phyloP scores from a whole-genome alignment of 1,140 invertebrate species.

The Dendrolimus kikuchii region DNA sequence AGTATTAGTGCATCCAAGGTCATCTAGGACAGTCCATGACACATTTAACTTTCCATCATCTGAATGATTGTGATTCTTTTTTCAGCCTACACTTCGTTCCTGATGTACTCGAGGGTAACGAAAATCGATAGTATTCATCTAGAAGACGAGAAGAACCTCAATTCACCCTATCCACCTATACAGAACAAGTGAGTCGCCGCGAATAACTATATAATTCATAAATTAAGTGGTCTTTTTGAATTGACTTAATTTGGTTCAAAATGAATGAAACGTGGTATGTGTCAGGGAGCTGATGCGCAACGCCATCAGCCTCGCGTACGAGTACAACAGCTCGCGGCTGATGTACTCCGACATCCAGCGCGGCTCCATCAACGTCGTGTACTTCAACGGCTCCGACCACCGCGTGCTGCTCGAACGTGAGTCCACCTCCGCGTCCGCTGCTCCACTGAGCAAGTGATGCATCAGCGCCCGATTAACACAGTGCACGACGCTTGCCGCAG shows the following conservation, averaged over 20 bases:
- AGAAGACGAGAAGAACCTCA: slow-evolving; percentile 79
- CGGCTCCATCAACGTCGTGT: slow-evolving; percentile 87
- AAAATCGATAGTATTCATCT: slow-evolving; percentile 85
- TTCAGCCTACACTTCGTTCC: slow-evolving; percentile 81
- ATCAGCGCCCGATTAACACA: neutral
- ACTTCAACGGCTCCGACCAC: slow-evolving; percentile 86
- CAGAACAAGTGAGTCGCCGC: slow-evolving; percentile 69
- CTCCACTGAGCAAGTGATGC: neutral
- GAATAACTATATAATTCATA: too few relatives aligned
- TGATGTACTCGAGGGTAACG: slow-evolving; percentile 83
- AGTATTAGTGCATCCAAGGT: too few relatives aligned
- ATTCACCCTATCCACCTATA: slow-evolving; percentile 84
- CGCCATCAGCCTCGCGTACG: slow-evolving; percentile 88
- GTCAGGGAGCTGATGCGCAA: slow-evolving; percentile 81
- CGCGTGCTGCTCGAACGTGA: slow-evolving; percentile 79
- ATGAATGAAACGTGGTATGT: neutral
- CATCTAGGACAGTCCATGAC: too few relatives aligned
- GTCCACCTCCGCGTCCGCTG: slow-evolving; percentile 26
- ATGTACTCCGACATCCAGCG: slow-evolving; percentile 93
- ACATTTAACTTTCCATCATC: neutral
- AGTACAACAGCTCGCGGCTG: slow-evolving; percentile 79
- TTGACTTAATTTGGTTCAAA: too few relatives aligned
- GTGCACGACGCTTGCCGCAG: slow-evolving; percentile 30
- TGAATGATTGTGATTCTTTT: slow-evolving; percentile 12
- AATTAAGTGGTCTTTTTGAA: too few relatives aligned